These are phyloP conservation scores for Hyles euphorbiae DNA, from an alignment of 1,140 invertebrate species.

Conservation along the genomic window DNA sequence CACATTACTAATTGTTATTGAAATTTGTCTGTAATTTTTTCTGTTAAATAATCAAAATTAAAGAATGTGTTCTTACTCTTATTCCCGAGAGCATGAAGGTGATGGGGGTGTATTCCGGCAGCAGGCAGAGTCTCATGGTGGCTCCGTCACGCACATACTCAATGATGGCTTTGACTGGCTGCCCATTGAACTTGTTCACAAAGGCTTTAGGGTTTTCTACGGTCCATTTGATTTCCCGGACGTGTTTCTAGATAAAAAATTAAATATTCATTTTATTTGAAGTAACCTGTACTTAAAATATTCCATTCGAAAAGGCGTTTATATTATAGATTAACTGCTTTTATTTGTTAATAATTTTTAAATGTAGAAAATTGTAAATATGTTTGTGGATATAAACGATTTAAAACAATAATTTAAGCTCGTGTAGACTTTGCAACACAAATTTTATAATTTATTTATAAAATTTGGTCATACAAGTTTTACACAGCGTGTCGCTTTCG, in stretches of 20 bases:
- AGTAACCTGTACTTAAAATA: not conserved
- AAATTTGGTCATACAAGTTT: no score
- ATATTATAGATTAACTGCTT: constrained; percentile 17
- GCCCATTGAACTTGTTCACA: constrained; percentile 70
- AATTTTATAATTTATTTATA: no score
- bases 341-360: not conserved
- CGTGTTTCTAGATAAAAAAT: constrained; percentile 76
- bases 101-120: constrained; percentile 91
- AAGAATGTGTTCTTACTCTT: constrained; percentile 76
- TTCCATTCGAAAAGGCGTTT: constrained; percentile 4
- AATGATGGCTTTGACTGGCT: constrained; percentile 83
- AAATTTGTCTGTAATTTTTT: no score
- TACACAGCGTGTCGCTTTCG: no score
- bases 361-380: not conserved
- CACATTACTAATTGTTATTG: no score
- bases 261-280: no score
- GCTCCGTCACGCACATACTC: constrained; percentile 98
- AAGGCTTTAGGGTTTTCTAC: constrained; percentile 86
- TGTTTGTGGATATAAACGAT: not conserved
- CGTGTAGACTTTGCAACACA: no score
- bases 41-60: no score
- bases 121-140: constrained; percentile 91
- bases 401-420: no score
- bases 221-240: constrained; percentile 88
- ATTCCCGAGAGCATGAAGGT: constrained; percentile 97